Base-by-base conservation (phyloP, 2,888 invertebrate genomes). In the Leptopilina syphax region DNA sequence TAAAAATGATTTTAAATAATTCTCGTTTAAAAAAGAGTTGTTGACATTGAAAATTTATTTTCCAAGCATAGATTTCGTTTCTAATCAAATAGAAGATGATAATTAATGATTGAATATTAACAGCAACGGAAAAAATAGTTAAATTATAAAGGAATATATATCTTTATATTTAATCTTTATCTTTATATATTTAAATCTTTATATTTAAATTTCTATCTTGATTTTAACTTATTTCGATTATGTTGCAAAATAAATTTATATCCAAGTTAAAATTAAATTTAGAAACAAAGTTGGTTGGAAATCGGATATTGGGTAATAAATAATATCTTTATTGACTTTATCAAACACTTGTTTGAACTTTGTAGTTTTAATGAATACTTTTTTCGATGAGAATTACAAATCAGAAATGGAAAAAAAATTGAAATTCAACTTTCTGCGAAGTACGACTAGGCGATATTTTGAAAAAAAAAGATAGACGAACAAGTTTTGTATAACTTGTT, bases 401-500 rank as follows among this genome's bases (percentile, higher is more conserved):
- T 34, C 1, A 34, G 3, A 34, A 34, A 47, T 54, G 54, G n/a
- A 18, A 18, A 18, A 18, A 18, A 18, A 73, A 54, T 73, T 13
- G 57, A 57, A 34, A 57, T 73, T 57, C 57, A 73, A 10, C 54
- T 73, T 73, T 73, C 73, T 13, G 13, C 13, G n/a, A 18, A 34
- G 34, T 3, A 4, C 13, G 24, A 1, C 7, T 44, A 6, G 12
- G 54, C 34, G 34, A n/a, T 60, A 60, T 18, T 34, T 73, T 18
- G 18, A 3, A 41, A 57, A 41, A 34, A 73, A 60, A 73, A 73
- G 57, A 57, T 73, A 24, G 27, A 70, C 34, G 54, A 73, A 73
- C 73, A 54, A 9, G 57, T 73, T 73, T 73, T 73, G 13, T 34
- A 34, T 57, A 73, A 60, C 73, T 18, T 41, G 41, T 73, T 73